Conservation (phyloP, 2,888 invertebrate genomes). For the Criorhina ranunculi region DNA sequence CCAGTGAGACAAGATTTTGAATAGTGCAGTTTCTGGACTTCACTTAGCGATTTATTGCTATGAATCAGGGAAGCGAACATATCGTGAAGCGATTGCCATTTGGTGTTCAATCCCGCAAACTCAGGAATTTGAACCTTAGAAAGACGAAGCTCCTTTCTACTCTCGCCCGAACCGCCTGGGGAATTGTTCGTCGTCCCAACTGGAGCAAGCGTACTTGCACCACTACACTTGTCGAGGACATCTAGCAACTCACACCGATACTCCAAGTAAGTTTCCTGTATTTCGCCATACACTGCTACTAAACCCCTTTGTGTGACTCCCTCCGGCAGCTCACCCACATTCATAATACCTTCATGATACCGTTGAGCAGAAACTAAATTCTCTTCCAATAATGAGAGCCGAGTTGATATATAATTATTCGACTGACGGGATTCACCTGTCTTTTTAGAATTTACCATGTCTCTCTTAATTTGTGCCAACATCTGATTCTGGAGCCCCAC, state of each 20-base stretch:
- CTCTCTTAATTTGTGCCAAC: constrained; percentile 7
- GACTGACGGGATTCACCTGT: constrained; percentile 16
- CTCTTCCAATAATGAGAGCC: constrained; percentile 2
- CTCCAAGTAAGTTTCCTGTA: not conserved
- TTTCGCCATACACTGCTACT: no score
- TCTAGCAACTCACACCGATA: not conserved
- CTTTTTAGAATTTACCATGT: constrained; percentile 22
- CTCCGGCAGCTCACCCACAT: no score
- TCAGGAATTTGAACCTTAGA: no score
- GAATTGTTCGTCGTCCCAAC: no score
- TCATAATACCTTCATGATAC: no score
- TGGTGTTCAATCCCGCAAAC: not conserved
- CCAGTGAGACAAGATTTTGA: constrained; percentile 7
- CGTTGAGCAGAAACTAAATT: not conserved
- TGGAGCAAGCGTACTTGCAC: not conserved
- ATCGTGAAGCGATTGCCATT: no score
- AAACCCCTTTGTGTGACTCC: not conserved
- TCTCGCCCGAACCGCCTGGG: no score
- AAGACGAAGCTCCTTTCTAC: no score
- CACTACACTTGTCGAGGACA: not conserved
- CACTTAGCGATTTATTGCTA: not conserved
- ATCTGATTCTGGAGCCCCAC: not conserved
- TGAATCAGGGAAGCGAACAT: not conserved
- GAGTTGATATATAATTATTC: constrained; percentile 4
- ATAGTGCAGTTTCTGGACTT: constrained; percentile 4